phyloP scores from a whole-genome alignment of 2,113 vertebrate species.

The Pterocles burchelli region DNA sequence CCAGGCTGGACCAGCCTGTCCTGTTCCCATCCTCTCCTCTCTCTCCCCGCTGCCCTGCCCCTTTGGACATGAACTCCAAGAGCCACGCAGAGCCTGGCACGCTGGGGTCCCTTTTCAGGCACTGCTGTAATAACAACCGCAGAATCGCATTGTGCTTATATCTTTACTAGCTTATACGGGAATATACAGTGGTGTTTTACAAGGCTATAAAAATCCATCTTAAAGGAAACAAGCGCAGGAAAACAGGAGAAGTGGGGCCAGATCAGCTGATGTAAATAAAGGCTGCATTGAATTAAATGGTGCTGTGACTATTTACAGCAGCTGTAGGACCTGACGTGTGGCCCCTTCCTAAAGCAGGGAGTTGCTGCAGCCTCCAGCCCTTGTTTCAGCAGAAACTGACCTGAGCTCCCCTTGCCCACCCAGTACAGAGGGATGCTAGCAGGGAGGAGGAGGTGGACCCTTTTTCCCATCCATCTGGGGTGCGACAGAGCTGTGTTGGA shows the following conservation, averaged over 20 bases:
- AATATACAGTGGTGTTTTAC: slow-evolving; percentile 58
- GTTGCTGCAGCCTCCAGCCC: not conserved
- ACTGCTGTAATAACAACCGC: not conserved
- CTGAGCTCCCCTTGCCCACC: not conserved
- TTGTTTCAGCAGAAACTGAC: not conserved
- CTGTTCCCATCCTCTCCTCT: not conserved
- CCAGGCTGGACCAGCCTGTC: not conserved
- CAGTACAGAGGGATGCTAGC: not conserved
- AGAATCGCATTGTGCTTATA: not conserved
- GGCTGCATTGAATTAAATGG: slow-evolving; percentile 51
- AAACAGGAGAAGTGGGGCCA: slow-evolving; percentile 45
- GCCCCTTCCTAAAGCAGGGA: not conserved
- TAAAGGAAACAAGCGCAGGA: slow-evolving; percentile 50
- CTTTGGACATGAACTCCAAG: not conserved
- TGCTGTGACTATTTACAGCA: slow-evolving; percentile 29
- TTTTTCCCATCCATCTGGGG: fast-evolving
- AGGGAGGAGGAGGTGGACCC: not conserved
- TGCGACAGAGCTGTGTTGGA: not conserved
- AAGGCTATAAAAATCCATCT: slow-evolving; percentile 57
- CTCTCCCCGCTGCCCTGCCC: not conserved
- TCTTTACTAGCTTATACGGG: slow-evolving; percentile 48
- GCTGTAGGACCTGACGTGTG: slow-evolving; percentile 35
- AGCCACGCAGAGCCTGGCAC: not conserved
- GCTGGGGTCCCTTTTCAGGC: not conserved
- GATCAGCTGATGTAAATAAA: slow-evolving; percentile 63